Conservation (phyloP, 2,888 invertebrate species). For the Eupithecia vulgata region DNA sequence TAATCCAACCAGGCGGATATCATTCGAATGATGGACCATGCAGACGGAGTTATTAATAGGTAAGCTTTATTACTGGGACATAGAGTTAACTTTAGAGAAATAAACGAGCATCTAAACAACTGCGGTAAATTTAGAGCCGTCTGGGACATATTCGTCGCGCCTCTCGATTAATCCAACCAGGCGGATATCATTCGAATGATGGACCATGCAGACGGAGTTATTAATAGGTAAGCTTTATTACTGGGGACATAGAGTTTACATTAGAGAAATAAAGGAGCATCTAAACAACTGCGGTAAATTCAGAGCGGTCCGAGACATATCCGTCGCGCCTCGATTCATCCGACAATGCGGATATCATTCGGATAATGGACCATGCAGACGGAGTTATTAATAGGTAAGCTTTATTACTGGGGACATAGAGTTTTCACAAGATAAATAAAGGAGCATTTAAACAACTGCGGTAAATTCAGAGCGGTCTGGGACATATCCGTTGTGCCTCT, state of each 20-base stretch:
- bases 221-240: conserved; percentile 83
- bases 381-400: conserved; percentile 90
- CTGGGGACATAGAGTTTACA: background rate
- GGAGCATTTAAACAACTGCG: conserved; percentile 99
- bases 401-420: background rate
- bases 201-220: conserved; percentile 96
- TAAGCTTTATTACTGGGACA: conserved; percentile 38
- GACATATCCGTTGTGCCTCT: conserved; percentile 98
- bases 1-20: conserved; percentile 96
- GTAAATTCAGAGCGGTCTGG: conserved; percentile 98
- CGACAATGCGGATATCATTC: conserved; percentile 93
- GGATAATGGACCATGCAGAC: conserved; percentile 98
- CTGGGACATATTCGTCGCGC: conserved; percentile 97
- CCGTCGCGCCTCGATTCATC: conserved; percentile 97
- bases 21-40: conserved; percentile 97
- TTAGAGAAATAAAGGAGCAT: background rate
- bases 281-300: conserved; percentile 99
- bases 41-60: conserved; percentile 93
- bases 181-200: conserved; percentile 95
- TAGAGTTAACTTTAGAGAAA: background rate
- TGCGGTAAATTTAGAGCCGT: conserved; percentile 99
- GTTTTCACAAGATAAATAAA: conserved; percentile 77
- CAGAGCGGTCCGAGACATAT: conserved; percentile 98
- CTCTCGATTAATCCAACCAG: conserved; percentile 96
- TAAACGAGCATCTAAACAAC: conserved; percentile 89